Base-by-base conservation (phyloP, 2,113 vertebrate species). In the Poicephalus gulielmi region DNA sequence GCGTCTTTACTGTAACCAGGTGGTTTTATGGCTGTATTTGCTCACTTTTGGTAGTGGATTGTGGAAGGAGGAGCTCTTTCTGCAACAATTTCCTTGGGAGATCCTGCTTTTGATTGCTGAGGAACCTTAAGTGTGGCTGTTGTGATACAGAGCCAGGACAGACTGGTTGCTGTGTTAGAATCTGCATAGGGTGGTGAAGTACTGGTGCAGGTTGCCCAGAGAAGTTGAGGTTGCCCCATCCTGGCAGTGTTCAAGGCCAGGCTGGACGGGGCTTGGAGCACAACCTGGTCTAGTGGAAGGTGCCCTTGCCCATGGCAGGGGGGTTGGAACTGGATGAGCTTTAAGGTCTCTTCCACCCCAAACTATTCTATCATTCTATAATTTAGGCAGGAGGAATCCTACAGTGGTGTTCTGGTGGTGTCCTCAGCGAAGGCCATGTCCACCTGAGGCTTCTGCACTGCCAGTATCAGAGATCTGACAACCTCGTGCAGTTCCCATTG, bases 381-480 rank as follows among this genome's bases (percentile, higher is more conserved):
- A 31, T 17, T 35, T 4, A 9, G 18, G 33, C 27, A 43, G 37
- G 37, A 35, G 1, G 22, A 20, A 23, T 3, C 52, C 44, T 13
- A 24, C 50, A 25, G 59, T 9, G 1, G 44, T 19, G 20, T 12
- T n/a, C 27, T 3, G 12, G 14, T 28, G 70, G 46, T 44, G 52
- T 75, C 27, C 24, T 73, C 14, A 3, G 11, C 0, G 2, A 49
- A 37, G 35, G 57, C 35, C 4, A 1, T 0, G 2, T 19, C 33
- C 33, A 15, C 44, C 44, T 17, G 30, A 23, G 17, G 7, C 5
- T 3, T 11, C 8, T 60, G 60, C 37, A 2, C 5, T 24, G 43
- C 50, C 37, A 39, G 2, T 16, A 4, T 1, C 0, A 2, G 60
- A 13, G 18, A 7, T 37, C 18, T 4, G 5, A 7, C 6, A 22